Conservation (phyloP, 2,888 invertebrate genomes). For the Tetheella fluctuosa region DNA sequence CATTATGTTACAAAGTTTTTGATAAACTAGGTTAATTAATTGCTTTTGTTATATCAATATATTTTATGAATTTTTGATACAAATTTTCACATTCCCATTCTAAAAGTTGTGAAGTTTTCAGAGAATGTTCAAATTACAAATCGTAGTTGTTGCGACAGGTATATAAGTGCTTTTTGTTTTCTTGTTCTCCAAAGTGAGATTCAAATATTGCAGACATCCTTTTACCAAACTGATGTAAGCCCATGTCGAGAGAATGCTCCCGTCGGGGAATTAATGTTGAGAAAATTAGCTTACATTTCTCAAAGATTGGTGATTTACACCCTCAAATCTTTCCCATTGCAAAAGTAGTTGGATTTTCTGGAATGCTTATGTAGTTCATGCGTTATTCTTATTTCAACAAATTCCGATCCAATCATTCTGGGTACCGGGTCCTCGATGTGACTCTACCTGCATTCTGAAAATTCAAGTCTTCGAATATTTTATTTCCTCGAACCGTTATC, state of each 20-base stretch:
- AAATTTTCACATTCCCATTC: neutral
- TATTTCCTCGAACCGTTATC: no score
- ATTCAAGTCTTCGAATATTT: no score
- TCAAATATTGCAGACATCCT: neutral
- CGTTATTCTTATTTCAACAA: no score
- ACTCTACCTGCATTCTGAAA: no score
- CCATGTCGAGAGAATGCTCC: neutral
- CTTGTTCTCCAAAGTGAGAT: neutral
- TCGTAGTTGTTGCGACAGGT: neutral
- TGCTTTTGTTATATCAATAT: no score
- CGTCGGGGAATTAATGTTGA: no score
- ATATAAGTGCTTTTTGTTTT: neutral
- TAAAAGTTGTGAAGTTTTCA: neutral
- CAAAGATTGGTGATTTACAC: neutral
- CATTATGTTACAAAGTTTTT: no score
- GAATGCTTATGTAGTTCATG: neutral
- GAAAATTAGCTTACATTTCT: neutral
- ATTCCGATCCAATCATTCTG: no score
- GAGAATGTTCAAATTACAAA: no score
- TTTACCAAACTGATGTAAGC: neutral
- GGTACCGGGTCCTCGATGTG: no score
- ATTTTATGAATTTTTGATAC: neutral
- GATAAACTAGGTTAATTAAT: no score
- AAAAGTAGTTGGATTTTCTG: neutral
- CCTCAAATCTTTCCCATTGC: neutral